Conservation (phyloP, 2,888 invertebrate genomes). For the Zaprionus bogoriensis region DNA sequence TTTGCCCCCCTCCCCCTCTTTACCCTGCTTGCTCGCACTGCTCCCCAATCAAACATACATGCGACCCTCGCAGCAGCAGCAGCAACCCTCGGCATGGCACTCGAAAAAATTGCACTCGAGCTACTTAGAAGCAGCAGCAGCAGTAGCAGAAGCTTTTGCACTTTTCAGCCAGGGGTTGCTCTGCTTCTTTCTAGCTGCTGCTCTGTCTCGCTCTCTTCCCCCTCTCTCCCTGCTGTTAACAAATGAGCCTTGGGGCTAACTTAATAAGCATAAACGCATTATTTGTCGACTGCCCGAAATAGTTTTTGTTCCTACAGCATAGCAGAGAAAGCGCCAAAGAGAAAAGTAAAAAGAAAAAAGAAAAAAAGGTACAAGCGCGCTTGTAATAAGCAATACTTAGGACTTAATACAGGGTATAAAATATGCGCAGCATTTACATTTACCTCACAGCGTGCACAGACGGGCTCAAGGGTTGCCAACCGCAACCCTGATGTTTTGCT, state of each 20-base stretch:
- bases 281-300: slow-evolving; percentile 36
- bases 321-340: not conserved
- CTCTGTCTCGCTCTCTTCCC: not conserved
- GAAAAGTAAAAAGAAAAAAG: not conserved
- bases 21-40: not conserved
- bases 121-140: slow-evolving; percentile 55
- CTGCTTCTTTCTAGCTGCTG: not conserved
- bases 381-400: slow-evolving; percentile 72
- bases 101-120: slow-evolving; percentile 61
- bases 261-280: slow-evolving; percentile 67
- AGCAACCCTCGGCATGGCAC: slow-evolving; percentile 45
- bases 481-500: slow-evolving; percentile 45
- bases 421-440: slow-evolving; percentile 73
- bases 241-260: slow-evolving; percentile 61
- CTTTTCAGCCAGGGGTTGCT: slow-evolving; percentile 49
- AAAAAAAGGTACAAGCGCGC: slow-evolving; percentile 33
- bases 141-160: slow-evolving; percentile 18
- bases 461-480: slow-evolving; percentile 52
- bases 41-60: slow-evolving; percentile 46
- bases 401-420: slow-evolving; percentile 74
- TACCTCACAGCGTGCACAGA: slow-evolving; percentile 34
- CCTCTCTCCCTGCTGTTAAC: slow-evolving; percentile 47
- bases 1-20: no score
- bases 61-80: slow-evolving; percentile 30
- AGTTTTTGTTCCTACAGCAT: slow-evolving; percentile 23